Conservation (phyloP, 2,113 vertebrate species). For the Pipra filicauda region DNA sequence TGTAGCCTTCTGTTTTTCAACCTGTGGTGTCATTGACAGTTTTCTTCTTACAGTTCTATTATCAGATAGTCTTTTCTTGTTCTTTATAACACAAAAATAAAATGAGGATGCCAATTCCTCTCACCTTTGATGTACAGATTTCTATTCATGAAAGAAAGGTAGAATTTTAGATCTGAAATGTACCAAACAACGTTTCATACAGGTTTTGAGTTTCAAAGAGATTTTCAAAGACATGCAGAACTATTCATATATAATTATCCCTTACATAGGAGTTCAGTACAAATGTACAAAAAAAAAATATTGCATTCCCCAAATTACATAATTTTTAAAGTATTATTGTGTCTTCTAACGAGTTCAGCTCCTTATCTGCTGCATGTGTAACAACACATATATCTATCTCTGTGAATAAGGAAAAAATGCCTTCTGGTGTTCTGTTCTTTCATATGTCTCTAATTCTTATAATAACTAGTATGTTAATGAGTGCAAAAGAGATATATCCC, state of each 20-base stretch:
- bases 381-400: neutral
- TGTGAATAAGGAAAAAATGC: neutral
- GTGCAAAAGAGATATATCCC: neutral
- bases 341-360: neutral
- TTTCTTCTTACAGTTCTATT: neutral
- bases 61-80: neutral
- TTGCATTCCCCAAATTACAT: neutral
- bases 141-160: neutral
- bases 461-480: neutral
- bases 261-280: neutral
- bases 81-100: neutral
- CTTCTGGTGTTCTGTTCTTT: neutral
- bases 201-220: neutral
- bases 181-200: neutral
- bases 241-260: neutral
- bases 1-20: neutral
- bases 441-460: neutral
- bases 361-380: neutral
- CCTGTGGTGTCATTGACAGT: neutral
- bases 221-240: neutral
- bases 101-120: neutral
- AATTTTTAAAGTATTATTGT: neutral
- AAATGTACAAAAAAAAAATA: neutral
- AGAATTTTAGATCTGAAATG: slow-evolving; percentile 1
- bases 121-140: neutral